Percentiles rank a stretch among this genome's conserved stretches.
phyloP scores from a whole-genome alignment of 1,140 invertebrate genomes.

The Drosophila persimilis region DNA sequence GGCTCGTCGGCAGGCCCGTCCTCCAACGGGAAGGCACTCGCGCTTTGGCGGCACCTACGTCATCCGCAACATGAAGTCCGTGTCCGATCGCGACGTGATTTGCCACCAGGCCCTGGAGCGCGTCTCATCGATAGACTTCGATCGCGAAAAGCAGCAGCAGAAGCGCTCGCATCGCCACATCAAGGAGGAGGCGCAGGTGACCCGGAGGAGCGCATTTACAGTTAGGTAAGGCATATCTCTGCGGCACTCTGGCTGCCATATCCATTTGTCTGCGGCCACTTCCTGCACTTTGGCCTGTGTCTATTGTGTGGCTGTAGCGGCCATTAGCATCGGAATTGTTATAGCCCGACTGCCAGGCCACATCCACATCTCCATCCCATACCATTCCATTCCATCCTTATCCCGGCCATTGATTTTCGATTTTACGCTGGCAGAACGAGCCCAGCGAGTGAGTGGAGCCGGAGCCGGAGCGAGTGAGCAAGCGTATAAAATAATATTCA shows the following conservation, averaged over 20 bases:
- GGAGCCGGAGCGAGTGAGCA: conserved; percentile 43
- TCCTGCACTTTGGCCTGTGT: conserved; percentile 65
- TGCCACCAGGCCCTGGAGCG: conserved; percentile 92
- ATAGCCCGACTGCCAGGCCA: conserved; percentile 56
- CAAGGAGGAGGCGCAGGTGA: conserved; percentile 84
- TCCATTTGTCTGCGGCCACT: conserved; percentile 69
- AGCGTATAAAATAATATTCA: conserved; percentile 81
- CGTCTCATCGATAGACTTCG: conserved; percentile 90
- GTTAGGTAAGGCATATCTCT: conserved; percentile 84
- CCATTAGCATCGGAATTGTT: conserved; percentile 77
- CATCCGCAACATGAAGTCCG: conserved; percentile 96
- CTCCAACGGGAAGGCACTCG: conserved; percentile 88
- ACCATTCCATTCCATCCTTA: too few relatives aligned
- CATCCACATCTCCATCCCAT: conserved; percentile 7
- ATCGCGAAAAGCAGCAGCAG: conserved; percentile 88
- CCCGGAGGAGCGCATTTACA: conserved; percentile 90
- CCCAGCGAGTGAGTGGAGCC: conserved; percentile 11
- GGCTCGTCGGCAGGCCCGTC: conserved; percentile 67
- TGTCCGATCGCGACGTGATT: conserved; percentile 95
- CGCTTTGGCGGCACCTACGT: conserved; percentile 96
- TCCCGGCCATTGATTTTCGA: conserved; percentile 78
- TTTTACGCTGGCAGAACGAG: conserved; percentile 62
- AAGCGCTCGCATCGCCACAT: conserved; percentile 84
- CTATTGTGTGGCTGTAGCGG: conserved; percentile 48
- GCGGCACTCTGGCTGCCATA: conserved; percentile 13